Evolutionary conservation across 1,140 invertebrate species (phyloP).

Genomic region (silkworm (Bombyx mori)): DNA sequence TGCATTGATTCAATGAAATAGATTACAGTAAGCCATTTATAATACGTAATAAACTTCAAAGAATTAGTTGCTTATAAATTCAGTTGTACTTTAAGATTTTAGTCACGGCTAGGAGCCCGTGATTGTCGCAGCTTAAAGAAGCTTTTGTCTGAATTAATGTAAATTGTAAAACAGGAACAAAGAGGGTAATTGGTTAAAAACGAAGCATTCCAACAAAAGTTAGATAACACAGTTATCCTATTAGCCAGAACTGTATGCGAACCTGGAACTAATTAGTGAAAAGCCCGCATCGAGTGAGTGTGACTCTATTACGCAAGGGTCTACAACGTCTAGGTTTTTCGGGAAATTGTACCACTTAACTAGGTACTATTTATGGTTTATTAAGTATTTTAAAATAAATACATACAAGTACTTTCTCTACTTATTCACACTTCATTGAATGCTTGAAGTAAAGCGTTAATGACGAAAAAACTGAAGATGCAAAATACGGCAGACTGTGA

Average conservation of each 20-base stretch:
- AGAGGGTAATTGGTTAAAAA: not conserved
- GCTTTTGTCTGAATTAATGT: not conserved
- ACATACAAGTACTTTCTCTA: too few relatives aligned
- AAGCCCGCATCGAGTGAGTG: not conserved
- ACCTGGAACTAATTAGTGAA: slow-evolving; percentile 12
- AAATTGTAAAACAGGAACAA: not conserved
- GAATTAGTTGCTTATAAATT: too few relatives aligned
- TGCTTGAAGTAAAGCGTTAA: too few relatives aligned
- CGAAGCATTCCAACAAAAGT: slow-evolving; percentile 13
- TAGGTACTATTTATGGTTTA: too few relatives aligned
- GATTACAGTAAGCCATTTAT: slow-evolving; percentile 9
- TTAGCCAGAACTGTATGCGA: slow-evolving; percentile 16
- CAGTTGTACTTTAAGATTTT: slow-evolving; percentile 1
- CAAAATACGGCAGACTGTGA: too few relatives aligned
- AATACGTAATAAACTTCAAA: not conserved
- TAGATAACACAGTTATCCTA: slow-evolving; percentile 27
- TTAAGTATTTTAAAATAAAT: too few relatives aligned
- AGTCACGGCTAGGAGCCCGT: slow-evolving; percentile 5
- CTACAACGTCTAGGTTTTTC: not conserved
- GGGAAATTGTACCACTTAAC: too few relatives aligned
- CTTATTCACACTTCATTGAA: too few relatives aligned
- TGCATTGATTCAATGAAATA: slow-evolving; percentile 11
- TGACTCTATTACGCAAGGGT: slow-evolving; percentile 5
- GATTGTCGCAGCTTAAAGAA: not conserved
- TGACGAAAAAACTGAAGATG: too few relatives aligned